Evolutionary conservation across 2,888 invertebrate genomes (phyloP).

Genomic region (Drosophila setosimentum): DNA sequence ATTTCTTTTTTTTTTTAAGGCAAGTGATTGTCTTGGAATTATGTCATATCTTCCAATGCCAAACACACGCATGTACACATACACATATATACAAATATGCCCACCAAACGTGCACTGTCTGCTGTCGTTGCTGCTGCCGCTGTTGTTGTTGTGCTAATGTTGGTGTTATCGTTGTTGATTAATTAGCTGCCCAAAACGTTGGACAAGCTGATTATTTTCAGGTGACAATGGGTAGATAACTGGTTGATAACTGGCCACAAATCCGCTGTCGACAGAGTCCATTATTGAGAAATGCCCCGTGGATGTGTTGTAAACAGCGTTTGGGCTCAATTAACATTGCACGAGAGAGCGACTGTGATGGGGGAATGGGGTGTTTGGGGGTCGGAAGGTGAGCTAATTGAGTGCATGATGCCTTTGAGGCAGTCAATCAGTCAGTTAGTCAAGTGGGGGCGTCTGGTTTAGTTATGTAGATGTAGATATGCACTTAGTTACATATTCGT

Average conservation of each 20-base stretch:
- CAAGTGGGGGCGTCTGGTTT: constrained; percentile 32
- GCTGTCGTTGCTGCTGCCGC: constrained; percentile 17
- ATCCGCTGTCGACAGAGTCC: neutral
- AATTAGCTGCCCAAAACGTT: constrained; percentile 55
- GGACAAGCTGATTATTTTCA: constrained; percentile 44
- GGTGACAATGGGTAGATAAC: constrained; percentile 52
- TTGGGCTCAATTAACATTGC: constrained; percentile 36
- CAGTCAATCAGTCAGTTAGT: constrained; percentile 2
- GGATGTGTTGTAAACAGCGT: constrained; percentile 12
- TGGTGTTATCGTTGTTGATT: constrained; percentile 66
- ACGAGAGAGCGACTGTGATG: neutral
- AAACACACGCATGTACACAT: constrained; percentile 48
- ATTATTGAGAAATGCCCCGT: constrained; percentile 27
- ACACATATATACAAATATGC: constrained; percentile 5
- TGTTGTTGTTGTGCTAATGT: constrained; percentile 17
- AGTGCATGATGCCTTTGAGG: constrained; percentile 30
- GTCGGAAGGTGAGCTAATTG: constrained; percentile 39
- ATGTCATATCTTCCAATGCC: constrained; percentile 76
- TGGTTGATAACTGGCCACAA: constrained; percentile 1
- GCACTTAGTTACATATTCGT: constrained; percentile 11
- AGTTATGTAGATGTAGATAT: constrained; percentile 22
- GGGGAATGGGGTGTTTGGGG: neutral
- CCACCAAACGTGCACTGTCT: constrained; percentile 53
- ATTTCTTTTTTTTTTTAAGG: constrained; percentile 37
- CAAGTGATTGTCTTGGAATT: constrained; percentile 74